Evolutionary conservation across 1,140 invertebrate genomes (phyloP), one percentile per base, ranked within the genome.

Genomic region (Cotesia vestalis): DNA sequence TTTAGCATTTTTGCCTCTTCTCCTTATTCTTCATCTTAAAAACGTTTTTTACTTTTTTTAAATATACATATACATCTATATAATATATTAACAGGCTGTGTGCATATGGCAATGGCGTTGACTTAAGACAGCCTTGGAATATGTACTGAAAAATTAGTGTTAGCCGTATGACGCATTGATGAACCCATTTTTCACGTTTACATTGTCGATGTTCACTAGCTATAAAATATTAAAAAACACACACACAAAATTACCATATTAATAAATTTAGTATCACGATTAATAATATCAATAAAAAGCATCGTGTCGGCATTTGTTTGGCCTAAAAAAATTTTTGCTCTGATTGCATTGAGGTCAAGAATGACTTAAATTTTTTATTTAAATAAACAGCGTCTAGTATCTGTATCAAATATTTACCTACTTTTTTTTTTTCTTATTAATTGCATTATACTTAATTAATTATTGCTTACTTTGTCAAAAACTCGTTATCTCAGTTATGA

Each of bases 71-170:
- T 55, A 14, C 27, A 27, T 27, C 27, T 27, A 27, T 27, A 27
- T 27, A 27, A 27, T 46, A 46, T 27, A 59, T n/a, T 53, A 66
- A 64, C 63, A 34, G 66, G 14, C 36, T 60, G 66, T 55, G 52
- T 69, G 63, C 70, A 72, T 51, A 72, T 72, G 70, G 63, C 14
- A 38, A 71, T 72, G 70, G 55, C 63, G 62, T 64, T 72, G 70
- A 71, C 38, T 46, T 53, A 59, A 64, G 51, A 11, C 36, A 51
- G 63, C 63, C 63, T 66, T 66, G 63, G 20, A 66, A 66, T 66
- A 46, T 66, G 63, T 66, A 40, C 63, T 59, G 62, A 72, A 72
- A 66, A 72, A 72, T 72, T 72, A 35, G 17, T 36, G 63, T 72
- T 71, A 40, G 62, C 63, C 52, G 60, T 63, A 72, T 52, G 66